These are phyloP conservation scores for Threskiornis aethiopicus DNA, from an alignment of 2,797 vertebrate species.

Conservation along the genomic window DNA sequence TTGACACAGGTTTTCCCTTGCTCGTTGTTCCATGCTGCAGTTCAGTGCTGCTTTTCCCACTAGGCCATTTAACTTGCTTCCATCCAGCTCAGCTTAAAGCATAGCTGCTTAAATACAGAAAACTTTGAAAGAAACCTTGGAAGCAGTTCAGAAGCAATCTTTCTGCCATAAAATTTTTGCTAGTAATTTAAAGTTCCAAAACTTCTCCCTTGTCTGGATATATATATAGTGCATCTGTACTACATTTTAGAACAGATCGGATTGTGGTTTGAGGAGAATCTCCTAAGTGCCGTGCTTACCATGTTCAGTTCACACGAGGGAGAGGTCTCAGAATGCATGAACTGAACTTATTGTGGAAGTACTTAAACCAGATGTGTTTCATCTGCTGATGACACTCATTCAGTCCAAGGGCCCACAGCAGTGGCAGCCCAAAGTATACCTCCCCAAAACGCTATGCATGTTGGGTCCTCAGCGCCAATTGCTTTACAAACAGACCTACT, in stretches of 20 bases:
- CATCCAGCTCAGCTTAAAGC: neutral
- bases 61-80: neutral
- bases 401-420: neutral
- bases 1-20: neutral
- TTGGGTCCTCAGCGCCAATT: neutral
- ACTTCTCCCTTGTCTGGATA: neutral
- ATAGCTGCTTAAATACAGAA: neutral
- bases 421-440: neutral
- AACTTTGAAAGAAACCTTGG: neutral
- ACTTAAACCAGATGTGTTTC: neutral
- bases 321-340: neutral
- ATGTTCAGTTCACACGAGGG: fast-evolving
- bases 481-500: neutral
- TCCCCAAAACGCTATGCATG: neutral
- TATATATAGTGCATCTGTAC: neutral
- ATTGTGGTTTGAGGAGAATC: neutral
- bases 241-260: neutral
- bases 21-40: neutral
- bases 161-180: neutral
- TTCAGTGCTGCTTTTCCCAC: neutral
- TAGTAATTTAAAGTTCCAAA: neutral
- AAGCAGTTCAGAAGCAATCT: neutral
- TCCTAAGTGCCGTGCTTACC: neutral
- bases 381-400: neutral
- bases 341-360: neutral